Base-by-base conservation (phyloP, 2,113 vertebrate species). In the Otus sunia region DNA sequence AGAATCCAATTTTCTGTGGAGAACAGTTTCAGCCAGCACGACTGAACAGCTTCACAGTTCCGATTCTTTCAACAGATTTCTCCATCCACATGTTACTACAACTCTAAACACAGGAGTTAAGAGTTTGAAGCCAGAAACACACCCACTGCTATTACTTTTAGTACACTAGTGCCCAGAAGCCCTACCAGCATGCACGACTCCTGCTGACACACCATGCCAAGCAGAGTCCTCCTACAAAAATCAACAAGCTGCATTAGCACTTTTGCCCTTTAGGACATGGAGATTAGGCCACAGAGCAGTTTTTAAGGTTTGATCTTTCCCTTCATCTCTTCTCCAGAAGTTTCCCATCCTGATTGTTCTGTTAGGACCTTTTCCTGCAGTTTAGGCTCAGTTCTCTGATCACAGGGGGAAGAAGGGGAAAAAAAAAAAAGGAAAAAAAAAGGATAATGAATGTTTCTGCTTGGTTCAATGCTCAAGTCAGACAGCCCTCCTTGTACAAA, bases 191-290 rank as follows among this genome's bases (percentile, higher is more conserved):
- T 2, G 18, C 64, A 34, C 4, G 10, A 20, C 41, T 30, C 56
- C 94, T 52, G 73, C 58, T 32, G 17, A 34, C 71, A 22, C 11
- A 16, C 25, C 43, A 1, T 2, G 6, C 76, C 12, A 4, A 34
- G 60, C 68, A 55, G 36, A 32, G 55, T 6, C 52, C 59, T 81
- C 26, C 53, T 6, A 7, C 30, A 20, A 30, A n/a, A 16, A 19
- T 3, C 83, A 73, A 5, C 18, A 3, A 30, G 12, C 67, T 37
- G 32, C 60, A 6, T 15, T 1, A 11, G 53, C 4, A 0, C 14
- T 14, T 53, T 9, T 39, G 34, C 34, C 59, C 81, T 23, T 36
- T 10, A 39, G 72, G 37, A 59, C 53, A 30, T 1, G 5, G 30
- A 45, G 12, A 17, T n/a, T 6, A 36, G 45, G 43, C 17, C 58